phyloP scores from a whole-genome alignment of 2,113 vertebrate species.

The Coptodon rendalli region DNA sequence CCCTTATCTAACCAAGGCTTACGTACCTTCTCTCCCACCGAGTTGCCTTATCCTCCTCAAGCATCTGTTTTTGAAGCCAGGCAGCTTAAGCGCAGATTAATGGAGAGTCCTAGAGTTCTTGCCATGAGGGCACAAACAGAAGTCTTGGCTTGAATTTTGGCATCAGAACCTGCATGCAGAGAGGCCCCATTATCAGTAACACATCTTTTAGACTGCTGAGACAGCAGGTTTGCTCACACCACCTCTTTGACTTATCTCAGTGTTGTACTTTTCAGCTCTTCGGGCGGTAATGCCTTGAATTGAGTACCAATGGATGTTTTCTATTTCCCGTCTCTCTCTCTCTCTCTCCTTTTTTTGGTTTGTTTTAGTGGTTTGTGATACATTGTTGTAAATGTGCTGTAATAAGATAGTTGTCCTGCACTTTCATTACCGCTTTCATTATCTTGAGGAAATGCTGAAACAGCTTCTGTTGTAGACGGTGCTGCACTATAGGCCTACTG shows the following conservation, averaged over 20 bases:
- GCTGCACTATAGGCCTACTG: constrained; percentile 16
- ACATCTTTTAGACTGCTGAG: constrained; percentile 42
- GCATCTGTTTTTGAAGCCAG: constrained; percentile 66
- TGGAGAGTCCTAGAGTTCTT: constrained; percentile 55
- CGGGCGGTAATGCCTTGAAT: background rate
- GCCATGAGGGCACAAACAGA: constrained; percentile 41
- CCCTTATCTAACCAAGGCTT: constrained; percentile 52
- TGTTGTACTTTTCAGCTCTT: background rate
- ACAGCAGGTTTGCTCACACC: constrained; percentile 17
- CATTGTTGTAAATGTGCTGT: constrained; percentile 17
- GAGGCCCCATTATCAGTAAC: constrained; percentile 34
- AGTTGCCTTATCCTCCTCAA: constrained; percentile 63
- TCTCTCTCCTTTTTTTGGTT: background rate
- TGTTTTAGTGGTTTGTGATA: constrained; percentile 8
- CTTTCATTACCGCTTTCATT: constrained; percentile 41
- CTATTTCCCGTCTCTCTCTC: background rate
- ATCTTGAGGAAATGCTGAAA: constrained; percentile 37
- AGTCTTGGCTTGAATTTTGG: constrained; percentile 43
- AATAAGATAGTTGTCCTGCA: constrained; percentile 31
- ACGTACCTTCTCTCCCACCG: constrained; percentile 52
- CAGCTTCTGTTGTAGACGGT: constrained; percentile 24
- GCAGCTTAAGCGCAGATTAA: constrained; percentile 69
- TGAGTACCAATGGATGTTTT: background rate
- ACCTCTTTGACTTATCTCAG: constrained; percentile 8
- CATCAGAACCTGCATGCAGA: background rate